Conservation (phyloP, 2,113 vertebrate genomes). For the Perca fluviatilis region DNA sequence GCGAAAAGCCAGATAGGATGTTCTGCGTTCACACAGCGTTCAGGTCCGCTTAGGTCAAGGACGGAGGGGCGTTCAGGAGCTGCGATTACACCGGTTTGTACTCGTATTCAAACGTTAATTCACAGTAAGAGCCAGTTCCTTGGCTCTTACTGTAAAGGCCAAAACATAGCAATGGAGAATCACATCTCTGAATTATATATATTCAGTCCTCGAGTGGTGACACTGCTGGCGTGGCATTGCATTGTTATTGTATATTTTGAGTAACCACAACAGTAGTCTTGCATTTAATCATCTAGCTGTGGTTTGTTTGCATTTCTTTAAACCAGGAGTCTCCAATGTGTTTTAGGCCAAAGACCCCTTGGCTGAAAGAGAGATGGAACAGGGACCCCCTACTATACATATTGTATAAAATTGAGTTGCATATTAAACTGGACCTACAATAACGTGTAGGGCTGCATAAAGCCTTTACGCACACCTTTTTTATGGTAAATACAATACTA, state of each 20-base stretch:
- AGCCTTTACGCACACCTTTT: too few species aligned
- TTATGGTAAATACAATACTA: too few species aligned
- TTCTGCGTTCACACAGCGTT: not conserved
- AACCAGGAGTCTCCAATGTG: too few species aligned
- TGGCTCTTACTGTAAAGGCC: not conserved
- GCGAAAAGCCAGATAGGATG: slow-evolving; percentile 20
- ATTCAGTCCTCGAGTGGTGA: not conserved
- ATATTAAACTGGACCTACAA: too few species aligned
- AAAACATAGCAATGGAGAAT: not conserved
- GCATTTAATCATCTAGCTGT: too few species aligned
- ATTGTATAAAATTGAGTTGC: too few species aligned
- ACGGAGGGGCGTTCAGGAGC: not conserved
- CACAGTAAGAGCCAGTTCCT: not conserved
- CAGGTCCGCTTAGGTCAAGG: slow-evolving; percentile 42
- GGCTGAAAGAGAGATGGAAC: too few species aligned
- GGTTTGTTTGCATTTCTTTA: not conserved
- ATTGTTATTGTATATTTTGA: not conserved
- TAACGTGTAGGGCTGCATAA: too few species aligned
- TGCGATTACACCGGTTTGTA: not conserved
- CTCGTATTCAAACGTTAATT: not conserved
- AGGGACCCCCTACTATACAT: too few species aligned
- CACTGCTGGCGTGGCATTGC: not conserved
- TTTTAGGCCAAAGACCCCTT: too few species aligned
- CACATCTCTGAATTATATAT: not conserved
- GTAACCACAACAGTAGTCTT: not conserved